Conservation (phyloP, 2,797 vertebrate species). For the Coracias cyanogaster region DNA sequence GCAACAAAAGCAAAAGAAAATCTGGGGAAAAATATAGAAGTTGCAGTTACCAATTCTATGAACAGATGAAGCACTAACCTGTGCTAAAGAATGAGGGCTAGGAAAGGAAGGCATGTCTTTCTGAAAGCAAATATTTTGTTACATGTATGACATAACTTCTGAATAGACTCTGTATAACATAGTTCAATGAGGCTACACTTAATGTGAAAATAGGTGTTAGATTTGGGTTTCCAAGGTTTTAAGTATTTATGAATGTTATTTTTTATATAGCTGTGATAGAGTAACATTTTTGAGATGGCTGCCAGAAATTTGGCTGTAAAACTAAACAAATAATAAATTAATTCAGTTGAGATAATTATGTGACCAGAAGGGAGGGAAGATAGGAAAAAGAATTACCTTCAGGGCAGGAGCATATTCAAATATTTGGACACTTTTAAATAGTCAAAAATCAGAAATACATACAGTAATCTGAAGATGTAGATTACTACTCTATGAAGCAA, state of each 20-base stretch:
- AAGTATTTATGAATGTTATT: background rate
- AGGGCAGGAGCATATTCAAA: background rate
- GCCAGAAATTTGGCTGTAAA: background rate
- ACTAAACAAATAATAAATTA: background rate
- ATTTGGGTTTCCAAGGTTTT: background rate
- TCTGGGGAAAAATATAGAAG: background rate
- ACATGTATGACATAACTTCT: background rate
- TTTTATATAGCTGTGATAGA: background rate
- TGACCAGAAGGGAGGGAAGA: background rate
- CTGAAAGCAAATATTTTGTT: background rate
- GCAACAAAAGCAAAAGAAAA: background rate
- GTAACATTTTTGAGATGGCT: background rate
- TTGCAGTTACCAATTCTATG: background rate
- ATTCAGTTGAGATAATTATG: background rate
- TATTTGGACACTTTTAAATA: background rate
- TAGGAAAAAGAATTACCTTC: background rate
- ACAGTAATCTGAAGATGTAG: background rate
- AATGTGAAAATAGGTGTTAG: background rate
- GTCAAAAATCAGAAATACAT: background rate
- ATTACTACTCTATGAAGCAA: background rate
- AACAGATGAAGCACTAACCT: background rate
- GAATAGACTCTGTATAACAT: background rate
- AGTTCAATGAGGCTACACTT: background rate
- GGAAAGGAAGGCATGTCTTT: background rate
- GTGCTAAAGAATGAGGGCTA: background rate